Percentiles rank a stretch among this genome's conserved stretches.
These are phyloP conservation scores for Papilio elwesi DNA, from an alignment of 2,888 invertebrate species.

Conservation along the genomic window DNA sequence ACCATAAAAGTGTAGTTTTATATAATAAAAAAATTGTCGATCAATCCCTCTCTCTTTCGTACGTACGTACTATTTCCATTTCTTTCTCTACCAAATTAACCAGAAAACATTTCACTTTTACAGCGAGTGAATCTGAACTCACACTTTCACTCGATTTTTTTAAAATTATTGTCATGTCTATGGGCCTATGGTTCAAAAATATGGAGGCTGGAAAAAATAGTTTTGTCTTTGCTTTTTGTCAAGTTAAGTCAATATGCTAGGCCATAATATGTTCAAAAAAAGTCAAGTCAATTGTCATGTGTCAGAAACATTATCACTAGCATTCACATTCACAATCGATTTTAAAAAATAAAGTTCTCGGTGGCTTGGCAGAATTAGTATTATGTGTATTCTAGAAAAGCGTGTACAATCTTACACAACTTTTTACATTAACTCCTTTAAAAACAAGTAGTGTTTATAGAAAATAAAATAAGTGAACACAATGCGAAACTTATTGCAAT, in stretches of 20 bases:
- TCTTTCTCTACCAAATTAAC: too few species aligned
- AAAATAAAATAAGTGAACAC: slow-evolving; percentile 30
- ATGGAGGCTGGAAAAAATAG: too few species aligned
- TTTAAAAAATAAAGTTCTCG: slow-evolving; percentile 15
- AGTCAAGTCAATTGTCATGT: neutral
- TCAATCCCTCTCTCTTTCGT: too few species aligned
- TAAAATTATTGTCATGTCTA: neutral
- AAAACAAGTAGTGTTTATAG: slow-evolving; percentile 20
- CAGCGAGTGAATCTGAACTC: too few species aligned
- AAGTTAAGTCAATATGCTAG: too few species aligned
- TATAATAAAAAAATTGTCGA: too few species aligned
- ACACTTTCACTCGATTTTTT: neutral
- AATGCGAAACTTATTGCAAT: slow-evolving; percentile 40
- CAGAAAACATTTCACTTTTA: too few species aligned
- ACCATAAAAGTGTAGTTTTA: too few species aligned
- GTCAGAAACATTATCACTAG: slow-evolving; percentile 4
- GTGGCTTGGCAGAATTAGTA: slow-evolving; percentile 20
- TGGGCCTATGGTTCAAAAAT: neutral
- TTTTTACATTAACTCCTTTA: neutral
- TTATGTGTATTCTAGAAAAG: slow-evolving; percentile 25
- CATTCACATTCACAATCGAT: slow-evolving; percentile 15
- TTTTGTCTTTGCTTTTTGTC: too few species aligned
- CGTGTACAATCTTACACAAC: neutral
- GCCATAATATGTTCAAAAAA: too few species aligned
- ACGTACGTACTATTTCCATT: too few species aligned